Conservation (phyloP, 2,113 vertebrate species). For the Falcunculus frontatus region DNA sequence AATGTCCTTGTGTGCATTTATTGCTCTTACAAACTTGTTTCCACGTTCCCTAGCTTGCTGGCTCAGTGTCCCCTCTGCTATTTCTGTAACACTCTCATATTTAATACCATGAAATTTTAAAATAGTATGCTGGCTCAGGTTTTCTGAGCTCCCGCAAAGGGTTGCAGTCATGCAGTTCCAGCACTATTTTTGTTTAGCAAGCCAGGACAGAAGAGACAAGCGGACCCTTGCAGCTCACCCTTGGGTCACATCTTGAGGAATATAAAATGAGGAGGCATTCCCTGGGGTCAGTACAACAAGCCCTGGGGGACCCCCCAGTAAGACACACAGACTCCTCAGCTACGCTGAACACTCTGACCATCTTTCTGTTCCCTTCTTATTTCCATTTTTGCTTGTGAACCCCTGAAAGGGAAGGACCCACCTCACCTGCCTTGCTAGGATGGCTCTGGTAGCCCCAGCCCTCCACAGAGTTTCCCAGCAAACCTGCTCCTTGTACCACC, state of each 20-base stretch:
- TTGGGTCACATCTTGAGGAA: neutral
- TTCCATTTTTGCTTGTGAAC: neutral
- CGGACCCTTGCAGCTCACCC: neutral
- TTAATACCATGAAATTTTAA: conserved; percentile 47
- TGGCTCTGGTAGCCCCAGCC: neutral
- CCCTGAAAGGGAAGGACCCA: neutral
- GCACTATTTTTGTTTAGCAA: neutral
- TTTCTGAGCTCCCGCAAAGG: neutral
- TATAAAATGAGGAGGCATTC: neutral
- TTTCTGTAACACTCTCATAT: conserved; percentile 21
- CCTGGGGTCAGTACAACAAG: neutral
- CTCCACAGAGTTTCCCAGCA: neutral
- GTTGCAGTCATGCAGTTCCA: neutral
- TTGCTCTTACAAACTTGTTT: neutral
- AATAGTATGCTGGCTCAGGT: conserved; percentile 32
- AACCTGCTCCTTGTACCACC: neutral
- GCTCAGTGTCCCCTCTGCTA: conserved; percentile 2
- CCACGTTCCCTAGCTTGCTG: neutral
- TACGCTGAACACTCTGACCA: neutral
- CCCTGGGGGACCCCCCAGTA: neutral
- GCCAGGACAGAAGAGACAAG: neutral
- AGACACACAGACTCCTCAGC: neutral
- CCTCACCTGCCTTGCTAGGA: neutral
- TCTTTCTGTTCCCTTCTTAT: neutral
- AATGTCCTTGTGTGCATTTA: neutral